Evolutionary conservation across 2,888 invertebrate genomes (phyloP).

Genomic region (Silvanus unidentatus): DNA sequence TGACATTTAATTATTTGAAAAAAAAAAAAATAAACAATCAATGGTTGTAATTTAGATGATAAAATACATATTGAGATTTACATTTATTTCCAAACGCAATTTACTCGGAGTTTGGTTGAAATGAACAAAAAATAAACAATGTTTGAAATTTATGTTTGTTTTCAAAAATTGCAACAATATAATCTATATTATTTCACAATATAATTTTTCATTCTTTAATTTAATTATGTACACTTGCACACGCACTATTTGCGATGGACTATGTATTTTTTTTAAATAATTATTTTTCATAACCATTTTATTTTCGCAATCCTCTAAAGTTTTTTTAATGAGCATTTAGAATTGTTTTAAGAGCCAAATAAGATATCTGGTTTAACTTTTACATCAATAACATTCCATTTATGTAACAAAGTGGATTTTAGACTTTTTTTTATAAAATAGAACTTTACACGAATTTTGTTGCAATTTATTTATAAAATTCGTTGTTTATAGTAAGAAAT

Average conservation of each 20-base stretch:
- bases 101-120: neutral
- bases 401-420: too few species aligned
- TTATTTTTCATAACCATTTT: slow-evolving; percentile 27
- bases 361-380: too few species aligned
- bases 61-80: neutral
- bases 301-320: slow-evolving; percentile 23
- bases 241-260: slow-evolving; percentile 38
- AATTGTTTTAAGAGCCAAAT: slow-evolving; percentile 33
- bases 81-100: neutral
- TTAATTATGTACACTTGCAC: slow-evolving; percentile 44
- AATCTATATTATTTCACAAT: neutral
- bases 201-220: slow-evolving; percentile 23
- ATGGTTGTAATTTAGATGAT: neutral
- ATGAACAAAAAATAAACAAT: slow-evolving; percentile 7
- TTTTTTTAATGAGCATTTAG: slow-evolving; percentile 45
- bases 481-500: too few species aligned
- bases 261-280: slow-evolving; percentile 33
- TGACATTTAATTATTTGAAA: slow-evolving; percentile 42
- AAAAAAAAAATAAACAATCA: slow-evolving; percentile 14
- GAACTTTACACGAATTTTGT: too few species aligned
- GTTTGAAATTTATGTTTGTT: neutral
- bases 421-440: too few species aligned
- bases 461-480: too few species aligned
- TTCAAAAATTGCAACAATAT: slow-evolving; percentile 22
- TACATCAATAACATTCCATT: too few species aligned